Percentiles rank a stretch among this genome's conserved stretches.
Conservation (phyloP, 2,888 invertebrate genomes). For the Phorcus lineatus region DNA sequence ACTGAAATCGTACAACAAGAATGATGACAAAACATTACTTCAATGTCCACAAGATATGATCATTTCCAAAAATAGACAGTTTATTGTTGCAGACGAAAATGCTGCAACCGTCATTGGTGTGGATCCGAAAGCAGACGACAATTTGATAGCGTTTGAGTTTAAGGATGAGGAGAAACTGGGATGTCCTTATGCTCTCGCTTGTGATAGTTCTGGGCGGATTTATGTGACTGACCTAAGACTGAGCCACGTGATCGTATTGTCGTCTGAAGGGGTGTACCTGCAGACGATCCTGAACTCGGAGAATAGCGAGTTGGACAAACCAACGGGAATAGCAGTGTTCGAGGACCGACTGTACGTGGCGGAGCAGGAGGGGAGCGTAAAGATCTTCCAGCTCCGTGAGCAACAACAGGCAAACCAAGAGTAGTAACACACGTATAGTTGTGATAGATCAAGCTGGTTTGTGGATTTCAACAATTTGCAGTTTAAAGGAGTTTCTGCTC, state of each 20-base stretch:
- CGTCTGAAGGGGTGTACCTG: neutral
- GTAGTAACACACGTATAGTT: too few species aligned
- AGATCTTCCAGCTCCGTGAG: neutral
- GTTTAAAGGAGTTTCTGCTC: too few species aligned
- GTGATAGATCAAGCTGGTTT: too few species aligned
- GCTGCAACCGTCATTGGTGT: neutral
- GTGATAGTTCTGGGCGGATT: neutral
- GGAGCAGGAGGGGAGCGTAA: neutral
- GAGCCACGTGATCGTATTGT: neutral
- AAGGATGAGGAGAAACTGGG: neutral
- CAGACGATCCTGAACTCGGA: neutral
- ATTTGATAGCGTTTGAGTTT: neutral
- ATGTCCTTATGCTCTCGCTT: neutral
- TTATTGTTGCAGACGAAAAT: neutral
- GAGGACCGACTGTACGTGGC: neutral
- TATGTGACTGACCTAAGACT: neutral
- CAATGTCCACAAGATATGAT: neutral
- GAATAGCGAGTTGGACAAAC: neutral
- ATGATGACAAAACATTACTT: neutral
- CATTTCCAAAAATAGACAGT: neutral
- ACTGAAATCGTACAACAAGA: neutral
- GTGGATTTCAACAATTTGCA: too few species aligned
- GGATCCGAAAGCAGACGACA: neutral
- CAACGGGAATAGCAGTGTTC: neutral
- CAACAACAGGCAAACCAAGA: neutral